Conservation (phyloP, 1,140 invertebrate species). For the Trichonephila inaurata region DNA sequence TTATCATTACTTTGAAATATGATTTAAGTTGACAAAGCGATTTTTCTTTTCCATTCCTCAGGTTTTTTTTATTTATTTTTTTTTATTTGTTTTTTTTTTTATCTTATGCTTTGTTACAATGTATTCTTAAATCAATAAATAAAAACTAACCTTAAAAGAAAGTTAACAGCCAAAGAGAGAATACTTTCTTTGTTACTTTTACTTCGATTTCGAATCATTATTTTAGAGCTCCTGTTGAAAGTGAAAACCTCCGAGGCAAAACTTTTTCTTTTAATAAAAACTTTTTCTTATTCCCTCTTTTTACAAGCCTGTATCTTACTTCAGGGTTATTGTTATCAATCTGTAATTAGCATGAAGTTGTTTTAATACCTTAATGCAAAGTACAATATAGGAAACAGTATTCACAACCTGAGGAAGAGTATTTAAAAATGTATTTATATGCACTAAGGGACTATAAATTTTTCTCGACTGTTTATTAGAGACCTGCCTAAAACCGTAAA, state of each 20-base stretch:
- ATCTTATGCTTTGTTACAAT: not conserved
- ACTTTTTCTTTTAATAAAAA: not conserved
- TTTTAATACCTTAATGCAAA: slow-evolving; percentile 5
- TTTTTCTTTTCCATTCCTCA: not conserved
- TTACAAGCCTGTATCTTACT: not conserved
- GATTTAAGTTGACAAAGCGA: not conserved
- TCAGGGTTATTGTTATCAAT: not conserved
- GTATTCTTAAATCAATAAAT: not conserved
- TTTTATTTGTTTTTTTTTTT: not conserved
- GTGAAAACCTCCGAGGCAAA: not conserved
- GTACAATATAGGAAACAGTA: not conserved
- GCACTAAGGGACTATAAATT: not conserved
- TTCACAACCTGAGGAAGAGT: not conserved
- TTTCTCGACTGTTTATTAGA: slow-evolving; percentile 1
- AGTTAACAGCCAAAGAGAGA: not conserved
- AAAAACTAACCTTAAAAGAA: not conserved
- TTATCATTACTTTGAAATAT: not conserved
- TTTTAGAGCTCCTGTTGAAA: not conserved
- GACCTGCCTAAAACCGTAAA: not conserved
- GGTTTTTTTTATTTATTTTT: not conserved
- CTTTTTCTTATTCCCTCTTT: not conserved
- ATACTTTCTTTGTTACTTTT: not conserved
- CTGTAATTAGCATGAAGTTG: not conserved
- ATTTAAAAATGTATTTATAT: slow-evolving; percentile 24
- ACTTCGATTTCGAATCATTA: not conserved